Evolutionary conservation across 2,113 vertebrate species (phyloP), one percentile per base, ranked within the genome.

Genomic region (Rousettus leschenaultii): DNA sequence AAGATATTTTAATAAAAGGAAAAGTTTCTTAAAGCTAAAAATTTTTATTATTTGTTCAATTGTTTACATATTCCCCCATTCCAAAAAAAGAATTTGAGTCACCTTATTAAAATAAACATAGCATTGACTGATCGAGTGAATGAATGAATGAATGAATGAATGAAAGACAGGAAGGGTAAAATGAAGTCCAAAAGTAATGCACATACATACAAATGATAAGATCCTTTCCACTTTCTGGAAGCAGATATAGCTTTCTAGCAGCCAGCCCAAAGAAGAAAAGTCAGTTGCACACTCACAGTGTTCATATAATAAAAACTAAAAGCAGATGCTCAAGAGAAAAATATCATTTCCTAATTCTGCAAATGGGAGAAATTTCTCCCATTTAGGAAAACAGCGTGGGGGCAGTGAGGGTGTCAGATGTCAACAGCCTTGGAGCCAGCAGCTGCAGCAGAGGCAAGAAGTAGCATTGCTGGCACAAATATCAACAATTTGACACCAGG

Each of bases 21-120:
- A 88, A 95, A 63, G 16, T 45, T 73, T 91, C 70, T 59, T 77
- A 77, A 91, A 94, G 68, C 12, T 83, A 86, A 92, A 93, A 71
- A 4, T 1, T 51, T 43, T 18, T 24, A 6, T 59, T 59, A 86
- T 65, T 77, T 71, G 63, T 82, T 93, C 45, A 35, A 40, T 61
- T 40, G 65, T 77, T 53, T 84, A 53, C 33, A 55, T 74, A 79
- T 55, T 78, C 4, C 65, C 14, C 43, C 12, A 55, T 43, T 74
- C 45, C 43, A 55, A 85, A 82, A 63, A 55, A 91, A 28, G 30
- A 19, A n/a, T 66, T 84, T 79, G 59, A 94, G 40, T 30, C 55
- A 24, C 63, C 9, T 68, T 79, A 61, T 55, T 28, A 80, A 83
- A 57, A 77, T 68, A 77, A 94, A 90, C 14, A 70, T 4, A 61